These are phyloP conservation scores for Enteromius radiatus DNA, from an alignment of 2,797 vertebrate genomes.

Conservation along the genomic window DNA sequence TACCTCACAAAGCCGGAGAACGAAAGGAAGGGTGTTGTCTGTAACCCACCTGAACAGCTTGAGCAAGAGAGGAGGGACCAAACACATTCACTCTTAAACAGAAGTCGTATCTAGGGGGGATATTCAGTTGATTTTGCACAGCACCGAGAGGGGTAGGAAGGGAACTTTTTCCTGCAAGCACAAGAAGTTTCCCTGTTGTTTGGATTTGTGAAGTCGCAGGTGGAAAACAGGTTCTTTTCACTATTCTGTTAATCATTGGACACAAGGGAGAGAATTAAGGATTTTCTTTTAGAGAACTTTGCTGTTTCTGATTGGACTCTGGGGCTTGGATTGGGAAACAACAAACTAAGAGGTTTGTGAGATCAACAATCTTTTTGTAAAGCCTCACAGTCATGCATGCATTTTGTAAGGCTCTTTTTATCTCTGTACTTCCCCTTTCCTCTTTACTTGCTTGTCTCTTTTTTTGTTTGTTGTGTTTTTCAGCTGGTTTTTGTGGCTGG, in stretches of 20 bases:
- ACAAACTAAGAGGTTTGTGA: conserved; percentile 76
- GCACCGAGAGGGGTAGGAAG: not conserved
- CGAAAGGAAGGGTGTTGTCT: conserved; percentile 45
- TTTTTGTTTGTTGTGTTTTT: not conserved
- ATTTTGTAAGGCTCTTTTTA: conserved; percentile 51
- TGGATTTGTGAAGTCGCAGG: conserved; percentile 33
- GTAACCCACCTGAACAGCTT: conserved; percentile 42
- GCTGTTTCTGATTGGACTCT: conserved; percentile 60
- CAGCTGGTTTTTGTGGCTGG: not conserved
- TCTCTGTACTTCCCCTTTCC: conserved; percentile 7
- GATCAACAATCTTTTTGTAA: conserved; percentile 65
- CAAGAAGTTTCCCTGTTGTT: conserved; percentile 7
- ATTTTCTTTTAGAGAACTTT: conserved; percentile 36
- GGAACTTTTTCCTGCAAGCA: not conserved
- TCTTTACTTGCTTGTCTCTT: conserved; percentile 9
- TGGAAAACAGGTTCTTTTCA: conserved; percentile 3
- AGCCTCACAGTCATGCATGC: conserved; percentile 51
- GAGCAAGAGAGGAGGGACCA: conserved; percentile 45
- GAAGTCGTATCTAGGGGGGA: conserved; percentile 6
- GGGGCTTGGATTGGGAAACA: conserved; percentile 66
- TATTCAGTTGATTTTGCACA: conserved; percentile 22
- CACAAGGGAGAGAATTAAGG: conserved; percentile 32
- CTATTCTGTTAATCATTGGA: conserved; percentile 31
- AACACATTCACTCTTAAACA: conserved; percentile 23
- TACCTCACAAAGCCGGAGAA: conserved; percentile 48